Percentiles rank a stretch among this genome's conserved stretches.
Evolutionary conservation across 2,888 invertebrate genomes (phyloP).

Genomic region (Philonicus albiceps): DNA sequence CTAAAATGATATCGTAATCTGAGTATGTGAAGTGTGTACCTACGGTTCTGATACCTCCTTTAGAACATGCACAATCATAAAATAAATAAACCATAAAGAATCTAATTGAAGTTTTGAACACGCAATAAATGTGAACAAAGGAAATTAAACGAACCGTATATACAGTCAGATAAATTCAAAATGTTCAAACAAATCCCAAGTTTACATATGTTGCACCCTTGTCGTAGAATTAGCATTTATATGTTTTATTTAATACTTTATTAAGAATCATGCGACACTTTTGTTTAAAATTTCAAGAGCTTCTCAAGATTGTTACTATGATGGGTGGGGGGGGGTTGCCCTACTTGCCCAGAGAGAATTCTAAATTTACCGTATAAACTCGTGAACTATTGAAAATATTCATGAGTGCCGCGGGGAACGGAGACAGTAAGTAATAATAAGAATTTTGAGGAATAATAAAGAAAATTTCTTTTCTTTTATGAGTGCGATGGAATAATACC

Average conservation of each 20-base stretch:
- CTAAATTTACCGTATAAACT: background rate
- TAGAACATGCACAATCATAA: background rate
- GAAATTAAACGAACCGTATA: background rate
- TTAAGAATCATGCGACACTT: background rate
- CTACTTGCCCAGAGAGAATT: background rate
- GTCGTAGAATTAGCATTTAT: background rate
- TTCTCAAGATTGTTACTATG: background rate
- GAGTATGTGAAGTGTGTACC: background rate
- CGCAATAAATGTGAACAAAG: background rate
- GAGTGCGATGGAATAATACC: conserved; percentile 45
- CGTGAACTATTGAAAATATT: background rate
- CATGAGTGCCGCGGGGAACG: background rate
- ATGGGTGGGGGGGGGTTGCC: background rate
- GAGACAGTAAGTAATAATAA: conserved; percentile 27
- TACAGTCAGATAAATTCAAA: background rate
- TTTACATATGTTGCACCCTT: background rate
- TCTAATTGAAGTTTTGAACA: background rate
- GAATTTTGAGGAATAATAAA: conserved; percentile 45
- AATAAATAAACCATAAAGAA: background rate
- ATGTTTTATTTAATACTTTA: background rate
- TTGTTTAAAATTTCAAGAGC: background rate
- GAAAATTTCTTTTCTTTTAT: conserved; percentile 40
- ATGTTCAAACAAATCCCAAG: background rate
- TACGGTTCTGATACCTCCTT: background rate
- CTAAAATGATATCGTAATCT: background rate